phyloP scores from a whole-genome alignment of 2,888 invertebrate species.

The Panorpa germanica region DNA sequence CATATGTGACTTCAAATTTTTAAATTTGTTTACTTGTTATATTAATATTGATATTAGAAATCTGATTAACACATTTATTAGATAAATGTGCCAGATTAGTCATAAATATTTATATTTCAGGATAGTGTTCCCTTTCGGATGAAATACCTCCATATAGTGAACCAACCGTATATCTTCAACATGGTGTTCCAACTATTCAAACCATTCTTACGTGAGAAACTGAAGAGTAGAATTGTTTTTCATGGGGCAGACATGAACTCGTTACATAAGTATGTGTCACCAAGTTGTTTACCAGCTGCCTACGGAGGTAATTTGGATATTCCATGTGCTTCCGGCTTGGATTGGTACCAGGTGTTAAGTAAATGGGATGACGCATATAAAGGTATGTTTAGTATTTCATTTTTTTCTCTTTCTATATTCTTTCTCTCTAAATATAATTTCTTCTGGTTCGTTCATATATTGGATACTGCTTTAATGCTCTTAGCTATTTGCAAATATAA shows the following conservation, averaged over 20 bases:
- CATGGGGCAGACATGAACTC: conserved; percentile 59
- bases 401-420: too few relatives aligned
- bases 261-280: conserved; percentile 49
- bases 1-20: too few relatives aligned
- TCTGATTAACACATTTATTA: too few relatives aligned
- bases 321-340: too few relatives aligned
- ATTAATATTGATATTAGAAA: background rate
- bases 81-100: too few relatives aligned
- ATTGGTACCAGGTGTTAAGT: too few relatives aligned
- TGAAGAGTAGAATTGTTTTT: conserved; percentile 61
- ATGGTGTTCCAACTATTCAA: conserved; percentile 78
- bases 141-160: conserved; percentile 74
- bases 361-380: too few relatives aligned
- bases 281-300: conserved; percentile 46
- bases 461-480: too few relatives aligned
- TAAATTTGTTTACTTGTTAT: conserved; percentile 4
- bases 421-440: too few relatives aligned
- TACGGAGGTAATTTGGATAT: conserved; percentile 57
- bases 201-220: conserved; percentile 74
- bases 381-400: too few relatives aligned
- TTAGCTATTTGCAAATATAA: too few relatives aligned
- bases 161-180: conserved; percentile 81
- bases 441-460: too few relatives aligned
- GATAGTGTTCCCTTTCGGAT: conserved; percentile 71
- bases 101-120: conserved; percentile 15